Base-by-base conservation (phyloP, 2,113 vertebrate genomes). In the Mustelus asterias region DNA sequence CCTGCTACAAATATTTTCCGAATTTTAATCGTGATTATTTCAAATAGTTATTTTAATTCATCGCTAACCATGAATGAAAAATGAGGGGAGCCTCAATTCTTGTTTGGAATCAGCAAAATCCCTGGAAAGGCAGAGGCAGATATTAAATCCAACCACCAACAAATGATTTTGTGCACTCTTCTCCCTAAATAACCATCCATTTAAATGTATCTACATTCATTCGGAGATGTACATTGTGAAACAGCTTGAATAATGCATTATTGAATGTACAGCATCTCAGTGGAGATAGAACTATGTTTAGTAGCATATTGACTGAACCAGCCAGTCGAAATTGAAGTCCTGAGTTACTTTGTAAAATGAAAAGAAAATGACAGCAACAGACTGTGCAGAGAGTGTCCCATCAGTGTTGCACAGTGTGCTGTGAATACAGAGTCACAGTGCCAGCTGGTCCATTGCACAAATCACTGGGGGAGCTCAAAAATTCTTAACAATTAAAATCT, bases 341-440 rank as follows among this genome's bases (percentile, higher is more conserved):
- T 69, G 92, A 44, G 92, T 94, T 94, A 94, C 65, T 69, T 41
- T 94, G 92, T 69, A 69, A 69, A 94, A 94, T 24, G 65, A 69
- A 94, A 94, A 94, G 92, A 69, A 67, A 37, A 94, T 69, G 92
- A 94, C 65, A 94, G 92, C 65, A 69, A 94, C 65, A 94, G 63
- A 94, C 63, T 94, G 63, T 94, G 65, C 92, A 41, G 92, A 41
- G 63, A 94, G 63, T 69, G 58, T 37, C 65, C 63, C 22, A 69
- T 94, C 63, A 94, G 60, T 94, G n/a, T n/a, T 67, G 90, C 90
- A 94, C 58, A 67, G 65, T 94, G 65, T 94, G 63, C 37, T 94
- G 37, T 41, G 63, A 69, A 44, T 94, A 69, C n/a, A 94, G 54
- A 90, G 63, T 69, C 20, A 67, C 7, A 67, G n/a, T 94, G 65